Percentiles rank a stretch among this genome's conserved stretches.
phyloP scores from a whole-genome alignment of 2,113 vertebrate species.

The Ammodytes dubius region DNA sequence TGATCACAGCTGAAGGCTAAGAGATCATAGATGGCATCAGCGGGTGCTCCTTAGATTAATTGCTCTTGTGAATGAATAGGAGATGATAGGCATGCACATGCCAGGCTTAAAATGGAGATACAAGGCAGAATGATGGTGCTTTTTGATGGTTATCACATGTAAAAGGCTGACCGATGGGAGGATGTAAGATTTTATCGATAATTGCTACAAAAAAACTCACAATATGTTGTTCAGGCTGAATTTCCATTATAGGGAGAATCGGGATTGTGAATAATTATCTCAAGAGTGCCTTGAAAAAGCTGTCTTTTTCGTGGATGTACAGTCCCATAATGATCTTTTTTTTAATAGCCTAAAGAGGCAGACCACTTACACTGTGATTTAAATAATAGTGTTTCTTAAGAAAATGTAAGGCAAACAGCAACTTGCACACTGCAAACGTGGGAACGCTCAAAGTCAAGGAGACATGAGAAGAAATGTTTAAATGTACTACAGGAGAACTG shows the following conservation, averaged over 20 bases:
- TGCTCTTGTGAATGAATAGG: background rate
- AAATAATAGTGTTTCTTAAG: too few relatives aligned
- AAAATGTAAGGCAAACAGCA: too few relatives aligned
- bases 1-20: background rate
- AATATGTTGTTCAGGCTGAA: too few relatives aligned
- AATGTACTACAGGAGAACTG: background rate
- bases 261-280: too few relatives aligned
- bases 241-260: too few relatives aligned
- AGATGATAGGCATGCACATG: background rate
- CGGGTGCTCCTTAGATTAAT: background rate
- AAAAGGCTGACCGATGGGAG: background rate
- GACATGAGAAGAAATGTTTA: background rate
- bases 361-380: too few relatives aligned
- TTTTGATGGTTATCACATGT: background rate
- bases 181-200: too few relatives aligned
- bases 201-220: too few relatives aligned
- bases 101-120: background rate
- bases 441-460: conserved; percentile 4
- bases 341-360: too few relatives aligned
- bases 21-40: background rate
- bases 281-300: too few relatives aligned
- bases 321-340: too few relatives aligned
- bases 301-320: too few relatives aligned
- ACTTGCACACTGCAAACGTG: background rate
- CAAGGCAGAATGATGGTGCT: background rate